Evolutionary conservation across 2,113 vertebrate species (phyloP).

Genomic region (Rhea pennata): DNA sequence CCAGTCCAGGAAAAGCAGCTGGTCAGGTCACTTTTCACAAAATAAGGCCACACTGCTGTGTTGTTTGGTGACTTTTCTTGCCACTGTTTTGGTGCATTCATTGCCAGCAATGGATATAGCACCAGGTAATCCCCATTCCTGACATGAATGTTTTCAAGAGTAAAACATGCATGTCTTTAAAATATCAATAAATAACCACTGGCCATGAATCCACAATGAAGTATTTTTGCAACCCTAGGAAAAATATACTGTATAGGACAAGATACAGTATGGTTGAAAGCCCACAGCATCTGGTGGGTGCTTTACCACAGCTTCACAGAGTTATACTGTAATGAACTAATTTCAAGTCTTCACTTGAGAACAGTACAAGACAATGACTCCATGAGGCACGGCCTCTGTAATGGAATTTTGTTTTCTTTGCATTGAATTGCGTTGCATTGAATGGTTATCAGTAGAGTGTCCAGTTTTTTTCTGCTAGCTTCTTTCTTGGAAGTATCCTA

Average conservation of each 20-base stretch:
- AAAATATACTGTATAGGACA: constrained; percentile 68
- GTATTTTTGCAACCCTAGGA: constrained; percentile 68
- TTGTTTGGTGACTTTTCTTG: constrained; percentile 42
- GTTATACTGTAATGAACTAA: constrained; percentile 77
- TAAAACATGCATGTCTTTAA: constrained; percentile 40
- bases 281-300: constrained; percentile 72
- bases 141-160: constrained; percentile 8
- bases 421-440: constrained; percentile 97
- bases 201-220: constrained; percentile 70
- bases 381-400: constrained; percentile 80
- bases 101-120: constrained; percentile 76
- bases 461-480: constrained; percentile 73
- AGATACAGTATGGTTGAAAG: constrained; percentile 62
- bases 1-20: neutral
- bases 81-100: constrained; percentile 67
- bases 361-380: constrained; percentile 77
- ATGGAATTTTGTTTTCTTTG: constrained; percentile 84
- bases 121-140: constrained; percentile 51
- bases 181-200: constrained; percentile 76
- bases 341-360: constrained; percentile 88
- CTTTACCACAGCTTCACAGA: constrained; percentile 78
- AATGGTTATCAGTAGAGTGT: constrained; percentile 88
- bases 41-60: neutral
- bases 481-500: constrained; percentile 62
- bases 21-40: neutral